A percentile compares a stretch with the other conserved stretches of the same genome.
Conservation (phyloP, 2,888 invertebrate species). For the Archips xylosteana region DNA sequence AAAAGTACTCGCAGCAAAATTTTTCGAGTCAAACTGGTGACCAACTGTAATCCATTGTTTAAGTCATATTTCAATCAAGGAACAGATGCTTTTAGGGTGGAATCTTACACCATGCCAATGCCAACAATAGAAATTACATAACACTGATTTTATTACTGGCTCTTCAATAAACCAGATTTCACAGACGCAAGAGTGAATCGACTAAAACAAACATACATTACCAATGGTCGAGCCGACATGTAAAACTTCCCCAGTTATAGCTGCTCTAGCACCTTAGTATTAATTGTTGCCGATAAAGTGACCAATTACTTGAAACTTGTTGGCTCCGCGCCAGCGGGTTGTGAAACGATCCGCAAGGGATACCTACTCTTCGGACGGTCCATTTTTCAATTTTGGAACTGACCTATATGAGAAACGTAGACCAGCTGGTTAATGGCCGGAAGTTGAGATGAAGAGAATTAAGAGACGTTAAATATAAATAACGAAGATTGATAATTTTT, state of each 20-base stretch:
- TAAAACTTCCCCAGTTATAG: constrained; percentile 3
- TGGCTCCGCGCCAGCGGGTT: constrained; percentile 35
- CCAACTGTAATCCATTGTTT: too few relatives aligned
- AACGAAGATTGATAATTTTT: not conserved
- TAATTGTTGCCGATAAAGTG: constrained; percentile 28
- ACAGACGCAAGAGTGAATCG: not conserved
- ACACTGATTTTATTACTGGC: too few relatives aligned
- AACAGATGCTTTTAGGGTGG: too few relatives aligned
- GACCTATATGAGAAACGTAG: constrained; percentile 34
- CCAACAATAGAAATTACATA: too few relatives aligned
- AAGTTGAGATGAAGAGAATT: constrained; percentile 32
- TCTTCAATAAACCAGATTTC: too few relatives aligned
- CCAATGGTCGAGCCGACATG: not conserved
- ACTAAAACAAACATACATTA: not conserved
- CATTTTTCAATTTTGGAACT: constrained; percentile 37
- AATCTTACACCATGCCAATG: too few relatives aligned
- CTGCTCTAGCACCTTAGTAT: constrained; percentile 25
- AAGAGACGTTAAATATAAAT: constrained; percentile 9
- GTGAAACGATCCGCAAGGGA: constrained; percentile 35
- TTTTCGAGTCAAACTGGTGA: too few relatives aligned
- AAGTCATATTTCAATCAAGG: too few relatives aligned
- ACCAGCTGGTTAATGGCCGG: constrained; percentile 39
- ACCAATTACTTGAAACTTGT: constrained; percentile 34
- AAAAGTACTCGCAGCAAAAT: too few relatives aligned
- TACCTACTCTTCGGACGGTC: constrained; percentile 25